A percentile compares a stretch with the other conserved stretches of the same genome.
phyloP scores from a whole-genome alignment of 2,888 invertebrate genomes.

The Sepioteuthis lessoniana region DNA sequence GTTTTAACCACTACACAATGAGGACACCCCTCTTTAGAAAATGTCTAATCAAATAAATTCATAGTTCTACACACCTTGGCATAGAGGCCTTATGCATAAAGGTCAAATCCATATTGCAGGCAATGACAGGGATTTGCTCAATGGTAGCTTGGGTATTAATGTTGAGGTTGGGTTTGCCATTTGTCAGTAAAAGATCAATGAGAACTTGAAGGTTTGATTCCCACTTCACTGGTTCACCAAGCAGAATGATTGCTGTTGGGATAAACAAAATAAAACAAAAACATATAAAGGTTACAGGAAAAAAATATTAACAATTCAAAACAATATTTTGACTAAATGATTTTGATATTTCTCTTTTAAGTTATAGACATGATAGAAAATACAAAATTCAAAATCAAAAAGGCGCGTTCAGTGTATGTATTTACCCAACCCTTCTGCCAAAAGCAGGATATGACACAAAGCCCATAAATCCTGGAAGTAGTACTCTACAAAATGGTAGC shows the following conservation, averaged over 20 bases:
- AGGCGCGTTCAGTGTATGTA: too few species aligned
- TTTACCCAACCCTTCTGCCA: too few species aligned
- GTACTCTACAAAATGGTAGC: too few species aligned
- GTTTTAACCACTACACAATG: too few species aligned
- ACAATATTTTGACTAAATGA: too few species aligned
- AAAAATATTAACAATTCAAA: neutral
- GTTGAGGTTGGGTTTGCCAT: constrained; percentile 70
- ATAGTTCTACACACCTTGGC: constrained; percentile 64
- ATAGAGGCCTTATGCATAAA: constrained; percentile 75
- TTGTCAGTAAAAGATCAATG: constrained; percentile 73
- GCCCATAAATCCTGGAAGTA: too few species aligned
- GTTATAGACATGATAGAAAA: too few species aligned
- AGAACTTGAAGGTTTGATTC: constrained; percentile 74
- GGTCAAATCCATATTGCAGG: constrained; percentile 75
- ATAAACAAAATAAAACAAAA: neutral
- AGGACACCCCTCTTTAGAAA: too few species aligned
- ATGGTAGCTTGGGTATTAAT: constrained; percentile 61
- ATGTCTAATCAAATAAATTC: too few species aligned
- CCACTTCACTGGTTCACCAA: constrained; percentile 75
- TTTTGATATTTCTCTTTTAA: too few species aligned
- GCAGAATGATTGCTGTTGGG: constrained; percentile 70
- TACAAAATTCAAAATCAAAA: too few species aligned
- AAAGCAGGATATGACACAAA: too few species aligned
- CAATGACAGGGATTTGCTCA: constrained; percentile 73
- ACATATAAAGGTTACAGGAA: neutral